Percentiles rank a stretch among this genome's conserved stretches.
Conservation (phyloP, 2,888 invertebrate genomes). For the Stratiomys singularior region DNA sequence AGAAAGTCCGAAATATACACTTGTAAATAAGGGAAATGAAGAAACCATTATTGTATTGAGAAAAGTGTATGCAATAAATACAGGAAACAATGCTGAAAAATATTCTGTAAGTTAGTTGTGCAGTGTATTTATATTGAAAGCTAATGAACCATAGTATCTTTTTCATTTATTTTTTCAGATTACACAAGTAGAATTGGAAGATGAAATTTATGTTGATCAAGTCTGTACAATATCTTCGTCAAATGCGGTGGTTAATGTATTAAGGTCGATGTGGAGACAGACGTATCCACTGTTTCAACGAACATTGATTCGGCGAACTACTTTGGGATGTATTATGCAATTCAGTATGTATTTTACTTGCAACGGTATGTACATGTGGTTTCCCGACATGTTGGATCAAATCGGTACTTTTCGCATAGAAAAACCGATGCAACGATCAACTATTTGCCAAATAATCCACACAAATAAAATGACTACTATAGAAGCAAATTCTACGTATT, state of each 20-base stretch:
- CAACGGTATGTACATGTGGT: constrained; percentile 63
- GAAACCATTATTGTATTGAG: constrained; percentile 57
- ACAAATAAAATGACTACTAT: constrained; percentile 52
- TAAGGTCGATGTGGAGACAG: constrained; percentile 61
- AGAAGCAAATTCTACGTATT: neutral
- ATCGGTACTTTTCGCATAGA: constrained; percentile 57
- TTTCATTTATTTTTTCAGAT: constrained; percentile 33
- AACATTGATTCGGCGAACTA: constrained; percentile 57
- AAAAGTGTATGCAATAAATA: constrained; percentile 57
- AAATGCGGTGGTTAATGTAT: constrained; percentile 47
- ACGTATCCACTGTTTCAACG: constrained; percentile 61
- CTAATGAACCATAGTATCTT: neutral
- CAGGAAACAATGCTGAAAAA: constrained; percentile 54
- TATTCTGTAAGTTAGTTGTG: constrained; percentile 56
- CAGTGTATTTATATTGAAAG: too few relatives aligned
- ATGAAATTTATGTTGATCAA: constrained; percentile 5
- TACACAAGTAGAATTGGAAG: constrained; percentile 34
- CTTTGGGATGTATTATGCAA: constrained; percentile 59
- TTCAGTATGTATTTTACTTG: constrained; percentile 61
- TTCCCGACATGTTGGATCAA: constrained; percentile 61
- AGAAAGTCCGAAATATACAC: constrained; percentile 62
- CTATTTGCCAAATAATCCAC: constrained; percentile 59
- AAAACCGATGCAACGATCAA: constrained; percentile 56
- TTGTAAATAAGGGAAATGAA: constrained; percentile 57
- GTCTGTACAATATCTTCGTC: too few relatives aligned